Evolutionary conservation across 2,113 vertebrate species (phyloP).

Genomic region (Arenaria interpres): DNA sequence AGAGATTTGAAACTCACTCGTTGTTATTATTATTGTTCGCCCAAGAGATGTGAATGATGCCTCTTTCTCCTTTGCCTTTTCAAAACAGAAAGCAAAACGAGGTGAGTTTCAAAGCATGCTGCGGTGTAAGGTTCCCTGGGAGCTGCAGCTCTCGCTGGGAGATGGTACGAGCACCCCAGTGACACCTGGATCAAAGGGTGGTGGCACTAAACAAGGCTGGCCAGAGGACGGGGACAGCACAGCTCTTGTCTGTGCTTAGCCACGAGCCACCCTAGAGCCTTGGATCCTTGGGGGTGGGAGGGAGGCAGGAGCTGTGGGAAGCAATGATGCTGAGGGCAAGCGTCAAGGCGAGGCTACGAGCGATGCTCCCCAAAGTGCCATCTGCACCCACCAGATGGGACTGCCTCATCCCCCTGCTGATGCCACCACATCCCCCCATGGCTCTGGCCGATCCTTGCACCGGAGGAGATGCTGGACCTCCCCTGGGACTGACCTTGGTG

Average conservation of each 20-base stretch:
- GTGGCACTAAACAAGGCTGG: background rate
- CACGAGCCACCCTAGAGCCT: background rate
- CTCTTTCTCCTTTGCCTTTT: background rate
- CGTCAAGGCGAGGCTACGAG: accelerated
- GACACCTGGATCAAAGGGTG: background rate
- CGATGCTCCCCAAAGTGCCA: background rate
- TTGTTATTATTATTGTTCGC: slow-evolving; percentile 44
- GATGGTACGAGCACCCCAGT: accelerated
- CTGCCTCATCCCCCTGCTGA: accelerated
- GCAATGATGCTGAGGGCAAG: background rate
- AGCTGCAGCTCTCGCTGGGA: background rate
- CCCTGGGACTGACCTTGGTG: background rate
- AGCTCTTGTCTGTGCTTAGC: background rate
- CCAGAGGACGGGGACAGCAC: background rate
- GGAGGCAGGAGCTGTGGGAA: background rate
- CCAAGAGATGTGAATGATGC: slow-evolving; percentile 17
- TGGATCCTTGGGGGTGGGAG: background rate
- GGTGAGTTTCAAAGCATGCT: background rate
- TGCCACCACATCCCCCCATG: accelerated
- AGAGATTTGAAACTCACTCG: slow-evolving; percentile 55
- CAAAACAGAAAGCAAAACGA: background rate
- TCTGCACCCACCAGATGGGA: accelerated
- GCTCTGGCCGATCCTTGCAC: background rate
- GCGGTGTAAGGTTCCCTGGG: background rate
- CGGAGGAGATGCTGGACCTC: accelerated